Base-by-base conservation (phyloP, 2,797 vertebrate species). In the Silurus aristotelis region DNA sequence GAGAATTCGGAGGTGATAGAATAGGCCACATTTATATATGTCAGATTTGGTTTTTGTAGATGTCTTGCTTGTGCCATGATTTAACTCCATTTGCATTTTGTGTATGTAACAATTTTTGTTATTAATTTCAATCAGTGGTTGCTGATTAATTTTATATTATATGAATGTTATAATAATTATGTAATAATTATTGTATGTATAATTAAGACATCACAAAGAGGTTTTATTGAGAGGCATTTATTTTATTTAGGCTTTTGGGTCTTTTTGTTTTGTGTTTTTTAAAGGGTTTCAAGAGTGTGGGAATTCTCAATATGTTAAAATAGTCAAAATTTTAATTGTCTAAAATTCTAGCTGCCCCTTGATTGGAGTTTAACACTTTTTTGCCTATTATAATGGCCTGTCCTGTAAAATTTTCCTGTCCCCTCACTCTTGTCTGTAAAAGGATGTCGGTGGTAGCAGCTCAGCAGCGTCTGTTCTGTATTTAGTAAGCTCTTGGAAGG, bases 381-480 rank as follows among this genome's bases (percentile, higher is more conserved):
- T 13, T 43, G 77, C 22, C 9, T 64, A 25, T 83, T 75, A 77
- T 84, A 84, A 67, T 75, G 71, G 13, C 58, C 20, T 25, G 22
- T 75, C 31, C 38, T 84, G 17, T 67, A 64, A 73, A 55, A 87
- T 55, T 58, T 80, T n/a, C 14, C 71, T 55, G 80, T 84, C 71
- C 22, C 81, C 66, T 81, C 58, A 19, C 60, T 38, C 78, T 84
- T 87, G 88, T 83, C 87, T 89, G 79, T 89, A 88, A 88, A 89
- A 88, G 86, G 86, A 88, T 87, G 75, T 88, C 88, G 58, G 46
- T 89, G 38, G 31, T 81, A 77, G 80, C 58, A 48, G 61, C 80
- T 70, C 83, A 76, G 15, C 70, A 87, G 87, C 86, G 82, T 88
- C 76, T 85, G 79, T 83, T 68, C 88, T 88, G 87, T 90, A 86